Evolutionary conservation across 2,888 invertebrate genomes (phyloP).

Genomic region (Cyclophora albipunctata): DNA sequence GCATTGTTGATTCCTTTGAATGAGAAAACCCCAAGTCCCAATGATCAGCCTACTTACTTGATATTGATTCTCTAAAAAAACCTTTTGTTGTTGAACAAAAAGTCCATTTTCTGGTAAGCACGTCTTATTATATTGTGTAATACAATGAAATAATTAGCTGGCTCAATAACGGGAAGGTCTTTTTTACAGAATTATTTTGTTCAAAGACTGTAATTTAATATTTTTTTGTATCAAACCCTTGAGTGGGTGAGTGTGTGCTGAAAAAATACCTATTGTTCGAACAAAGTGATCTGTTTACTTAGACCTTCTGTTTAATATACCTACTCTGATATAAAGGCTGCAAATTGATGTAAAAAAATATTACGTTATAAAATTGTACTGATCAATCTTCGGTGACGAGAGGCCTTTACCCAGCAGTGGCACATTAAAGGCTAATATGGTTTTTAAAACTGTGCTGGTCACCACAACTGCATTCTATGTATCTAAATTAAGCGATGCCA

Average conservation of each 20-base stretch:
- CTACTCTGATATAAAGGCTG: too few relatives aligned
- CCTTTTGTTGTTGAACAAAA: slow-evolving; percentile 60
- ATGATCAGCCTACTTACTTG: slow-evolving; percentile 52
- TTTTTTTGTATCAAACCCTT: slow-evolving; percentile 60
- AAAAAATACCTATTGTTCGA: slow-evolving; percentile 48
- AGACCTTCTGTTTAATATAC: too few relatives aligned
- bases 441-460: too few relatives aligned
- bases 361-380: too few relatives aligned
- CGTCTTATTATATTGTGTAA: slow-evolving; percentile 58
- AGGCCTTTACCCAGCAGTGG: too few relatives aligned
- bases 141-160: slow-evolving; percentile 70
- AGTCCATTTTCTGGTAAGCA: slow-evolving; percentile 61
- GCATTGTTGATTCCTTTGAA: too few relatives aligned
- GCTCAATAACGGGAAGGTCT: slow-evolving; percentile 63
- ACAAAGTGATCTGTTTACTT: too few relatives aligned
- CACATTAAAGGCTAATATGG: too few relatives aligned
- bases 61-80: slow-evolving; percentile 56
- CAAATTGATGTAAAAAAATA: too few relatives aligned
- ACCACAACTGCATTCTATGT: too few relatives aligned
- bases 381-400: too few relatives aligned
- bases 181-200: slow-evolving; percentile 53
- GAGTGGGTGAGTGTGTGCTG: slow-evolving; percentile 45
- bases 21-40: slow-evolving; percentile 25
- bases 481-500: too few relatives aligned
- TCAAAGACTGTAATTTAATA: slow-evolving; percentile 68